Conservation (phyloP, 2,113 vertebrate species). For the Motacilla alba region DNA sequence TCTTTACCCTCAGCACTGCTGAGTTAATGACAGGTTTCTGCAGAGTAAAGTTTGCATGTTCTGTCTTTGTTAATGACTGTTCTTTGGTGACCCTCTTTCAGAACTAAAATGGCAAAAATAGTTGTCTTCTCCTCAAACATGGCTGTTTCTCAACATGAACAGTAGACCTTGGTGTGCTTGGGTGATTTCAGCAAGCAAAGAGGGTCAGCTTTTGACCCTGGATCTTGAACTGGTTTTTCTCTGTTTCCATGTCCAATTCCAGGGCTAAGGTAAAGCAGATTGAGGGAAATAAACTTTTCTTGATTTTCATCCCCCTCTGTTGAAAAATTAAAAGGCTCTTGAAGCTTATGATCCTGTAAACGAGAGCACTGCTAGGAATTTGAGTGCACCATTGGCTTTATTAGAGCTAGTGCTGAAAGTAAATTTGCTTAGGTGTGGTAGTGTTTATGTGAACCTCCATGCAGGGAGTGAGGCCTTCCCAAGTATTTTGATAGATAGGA, state of each 20-base stretch:
- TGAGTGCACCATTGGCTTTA: background rate
- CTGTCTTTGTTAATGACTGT: background rate
- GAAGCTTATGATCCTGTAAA: background rate
- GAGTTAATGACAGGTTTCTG: background rate
- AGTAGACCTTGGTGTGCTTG: background rate
- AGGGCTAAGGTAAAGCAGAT: background rate
- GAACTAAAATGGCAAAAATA: background rate
- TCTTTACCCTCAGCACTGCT: background rate
- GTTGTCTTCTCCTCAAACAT: background rate
- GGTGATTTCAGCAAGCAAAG: background rate
- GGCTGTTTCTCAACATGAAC: background rate
- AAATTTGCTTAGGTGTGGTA: background rate
- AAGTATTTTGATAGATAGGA: background rate
- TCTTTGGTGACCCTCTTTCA: background rate
- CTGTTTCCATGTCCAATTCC: background rate
- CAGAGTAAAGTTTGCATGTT: background rate
- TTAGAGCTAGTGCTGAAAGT: background rate
- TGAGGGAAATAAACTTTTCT: background rate
- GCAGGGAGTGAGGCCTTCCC: background rate
- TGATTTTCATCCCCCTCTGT: background rate
- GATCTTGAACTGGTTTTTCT: background rate
- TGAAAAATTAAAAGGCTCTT: slow-evolving; percentile 1
- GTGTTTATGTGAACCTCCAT: background rate
- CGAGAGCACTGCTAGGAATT: background rate
- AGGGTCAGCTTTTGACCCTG: background rate